Evolutionary conservation across 2,888 invertebrate genomes (phyloP).

Genomic region (Cephus spinipes): DNA sequence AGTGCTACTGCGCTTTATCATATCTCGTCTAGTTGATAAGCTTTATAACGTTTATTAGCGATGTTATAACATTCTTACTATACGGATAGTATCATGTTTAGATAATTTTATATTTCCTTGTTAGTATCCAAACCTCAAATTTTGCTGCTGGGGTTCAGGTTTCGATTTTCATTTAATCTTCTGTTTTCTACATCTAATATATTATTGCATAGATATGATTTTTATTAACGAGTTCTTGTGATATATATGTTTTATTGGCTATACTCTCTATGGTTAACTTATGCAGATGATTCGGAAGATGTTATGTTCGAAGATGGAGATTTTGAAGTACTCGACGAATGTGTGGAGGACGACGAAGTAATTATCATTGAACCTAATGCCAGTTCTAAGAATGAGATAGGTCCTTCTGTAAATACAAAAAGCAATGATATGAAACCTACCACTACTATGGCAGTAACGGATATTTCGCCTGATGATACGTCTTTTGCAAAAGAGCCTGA

Average conservation of each 20-base stretch:
- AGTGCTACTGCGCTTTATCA: background rate
- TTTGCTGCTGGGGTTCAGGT: background rate
- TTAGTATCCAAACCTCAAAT: background rate
- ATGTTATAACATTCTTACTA: background rate
- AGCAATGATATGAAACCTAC: background rate
- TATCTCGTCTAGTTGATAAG: background rate
- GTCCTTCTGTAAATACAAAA: background rate
- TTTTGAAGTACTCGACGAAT: slow-evolving; percentile 55
- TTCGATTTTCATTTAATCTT: background rate
- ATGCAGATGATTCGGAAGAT: background rate
- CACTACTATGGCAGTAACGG: background rate
- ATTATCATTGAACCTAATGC: background rate
- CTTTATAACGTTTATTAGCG: background rate
- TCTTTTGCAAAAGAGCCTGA: background rate
- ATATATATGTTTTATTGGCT: too few species aligned
- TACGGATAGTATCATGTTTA: background rate
- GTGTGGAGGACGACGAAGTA: slow-evolving; percentile 43
- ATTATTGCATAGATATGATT: background rate
- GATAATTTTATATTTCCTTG: background rate
- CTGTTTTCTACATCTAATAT: background rate
- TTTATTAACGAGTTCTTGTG: background rate
- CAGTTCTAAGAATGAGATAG: background rate
- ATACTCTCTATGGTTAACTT: background rate
- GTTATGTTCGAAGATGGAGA: slow-evolving; percentile 48
- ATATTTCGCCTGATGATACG: background rate